Percentiles rank a stretch among this genome's conserved stretches.
phyloP scores from a whole-genome alignment of 92 coral and sea anemone genomes.

The Ricordea florida region DNA sequence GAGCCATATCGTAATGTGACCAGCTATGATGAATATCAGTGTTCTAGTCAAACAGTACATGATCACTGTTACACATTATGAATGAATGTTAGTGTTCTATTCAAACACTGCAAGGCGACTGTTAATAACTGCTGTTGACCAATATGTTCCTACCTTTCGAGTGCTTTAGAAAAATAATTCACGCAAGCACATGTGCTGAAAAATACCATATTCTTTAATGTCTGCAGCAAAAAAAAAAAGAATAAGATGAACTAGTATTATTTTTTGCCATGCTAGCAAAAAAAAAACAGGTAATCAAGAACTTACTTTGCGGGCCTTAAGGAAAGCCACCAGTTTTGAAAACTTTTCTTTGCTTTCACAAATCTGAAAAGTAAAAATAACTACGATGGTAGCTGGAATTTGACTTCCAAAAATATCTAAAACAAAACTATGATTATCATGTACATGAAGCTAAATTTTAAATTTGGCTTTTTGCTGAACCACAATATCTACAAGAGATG shows the following conservation, averaged over 20 bases:
- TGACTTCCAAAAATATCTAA: too few relatives aligned
- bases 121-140: background rate
- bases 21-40: too few relatives aligned
- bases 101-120: background rate
- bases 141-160: slow-evolving; percentile 61
- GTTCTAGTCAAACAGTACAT: too few relatives aligned
- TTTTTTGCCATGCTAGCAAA: background rate
- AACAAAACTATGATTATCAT: background rate
- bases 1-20: too few relatives aligned
- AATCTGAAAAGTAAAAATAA: slow-evolving; percentile 73
- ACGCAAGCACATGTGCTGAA: slow-evolving; percentile 98
- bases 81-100: too few relatives aligned
- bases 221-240: slow-evolving; percentile 46
- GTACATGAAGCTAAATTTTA: too few relatives aligned
- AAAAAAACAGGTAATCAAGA: too few relatives aligned
- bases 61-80: too few relatives aligned
- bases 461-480: too few relatives aligned
- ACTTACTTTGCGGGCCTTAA: slow-evolving; percentile 80
- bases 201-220: slow-evolving; percentile 85
- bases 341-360: slow-evolving; percentile 84
- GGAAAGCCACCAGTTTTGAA: slow-evolving; percentile 75
- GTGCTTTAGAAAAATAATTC: slow-evolving; percentile 83
- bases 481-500: too few relatives aligned
- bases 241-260: too few relatives aligned
- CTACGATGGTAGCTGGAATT: too few relatives aligned